A percentile compares a stretch with the other conserved stretches of the same genome.
Conservation (phyloP, 53 echinoderm and acorn worm genomes). For the Luidia sarsii region DNA sequence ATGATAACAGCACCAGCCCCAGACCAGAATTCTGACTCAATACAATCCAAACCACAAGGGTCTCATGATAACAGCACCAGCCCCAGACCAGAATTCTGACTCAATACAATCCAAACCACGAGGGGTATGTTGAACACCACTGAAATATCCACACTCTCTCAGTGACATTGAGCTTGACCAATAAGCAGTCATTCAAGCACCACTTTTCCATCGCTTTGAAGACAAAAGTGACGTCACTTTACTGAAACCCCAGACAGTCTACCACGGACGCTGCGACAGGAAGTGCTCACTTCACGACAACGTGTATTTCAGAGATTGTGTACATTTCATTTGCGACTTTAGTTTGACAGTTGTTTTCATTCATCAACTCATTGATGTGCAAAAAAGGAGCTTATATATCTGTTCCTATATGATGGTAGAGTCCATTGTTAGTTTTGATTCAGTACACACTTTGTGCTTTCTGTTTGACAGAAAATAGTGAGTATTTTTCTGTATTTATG, state of each 20-base stretch:
- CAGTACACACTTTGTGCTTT: constrained; percentile 58
- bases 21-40: too few species aligned
- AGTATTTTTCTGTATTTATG: constrained; percentile 55
- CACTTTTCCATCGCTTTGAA: neutral
- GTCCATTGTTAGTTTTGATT: constrained; percentile 34
- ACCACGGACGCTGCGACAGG: neutral
- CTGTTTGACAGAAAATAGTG: constrained; percentile 56
- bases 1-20: too few species aligned
- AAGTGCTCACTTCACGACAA: too few species aligned
- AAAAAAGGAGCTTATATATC: constrained; percentile 14
- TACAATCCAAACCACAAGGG: too few species aligned
- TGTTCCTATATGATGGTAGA: neutral
- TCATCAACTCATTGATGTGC: constrained; percentile 49
- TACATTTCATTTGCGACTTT: constrained; percentile 10
- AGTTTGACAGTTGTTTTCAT: constrained; percentile 43
- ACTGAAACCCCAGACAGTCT: too few species aligned
- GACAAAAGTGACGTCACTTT: neutral
- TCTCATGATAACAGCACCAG: constrained; percentile 96
- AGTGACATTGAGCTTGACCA: too few species aligned
- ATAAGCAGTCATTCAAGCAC: neutral
- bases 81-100: too few species aligned
- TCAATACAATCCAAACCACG: too few species aligned
- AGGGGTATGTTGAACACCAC: too few species aligned
- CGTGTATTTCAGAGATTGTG: constrained; percentile 10
- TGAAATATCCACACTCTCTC: too few species aligned